Evolutionary conservation across 2,888 invertebrate species (phyloP).

Genomic region (Agrypnus murinus): DNA sequence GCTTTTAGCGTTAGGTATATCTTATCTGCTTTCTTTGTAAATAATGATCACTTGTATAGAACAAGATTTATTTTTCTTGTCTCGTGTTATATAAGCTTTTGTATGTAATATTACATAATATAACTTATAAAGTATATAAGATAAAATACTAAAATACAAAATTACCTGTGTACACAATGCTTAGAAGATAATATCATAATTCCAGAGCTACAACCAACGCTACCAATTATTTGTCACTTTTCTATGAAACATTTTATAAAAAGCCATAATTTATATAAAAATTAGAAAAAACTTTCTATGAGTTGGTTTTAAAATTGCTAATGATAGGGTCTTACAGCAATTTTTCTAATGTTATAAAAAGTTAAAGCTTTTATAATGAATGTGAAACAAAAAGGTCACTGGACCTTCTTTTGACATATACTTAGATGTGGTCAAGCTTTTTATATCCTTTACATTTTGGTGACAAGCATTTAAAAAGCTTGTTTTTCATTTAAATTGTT

Average conservation of each 20-base stretch:
- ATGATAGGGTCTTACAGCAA: background rate
- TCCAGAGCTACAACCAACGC: too few relatives aligned
- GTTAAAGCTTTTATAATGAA: background rate
- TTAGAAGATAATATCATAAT: too few relatives aligned
- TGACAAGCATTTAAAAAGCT: background rate
- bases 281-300: background rate
- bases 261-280: background rate
- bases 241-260: background rate
- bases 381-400: background rate
- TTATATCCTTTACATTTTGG: background rate
- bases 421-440: too few relatives aligned
- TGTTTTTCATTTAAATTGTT: background rate
- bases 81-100: too few relatives aligned
- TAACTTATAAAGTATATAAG: too few relatives aligned
- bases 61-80: too few relatives aligned
- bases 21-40: too few relatives aligned
- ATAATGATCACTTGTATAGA: too few relatives aligned
- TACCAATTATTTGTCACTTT: constrained; percentile 1
- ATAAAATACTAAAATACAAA: too few relatives aligned
- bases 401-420: background rate
- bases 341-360: background rate
- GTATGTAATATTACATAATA: too few relatives aligned
- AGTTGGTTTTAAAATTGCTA: background rate
- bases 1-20: too few relatives aligned
- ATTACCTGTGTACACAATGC: too few relatives aligned